Conservation (phyloP, 2,797 vertebrate genomes). For the Lithobates sylvaticus region DNA sequence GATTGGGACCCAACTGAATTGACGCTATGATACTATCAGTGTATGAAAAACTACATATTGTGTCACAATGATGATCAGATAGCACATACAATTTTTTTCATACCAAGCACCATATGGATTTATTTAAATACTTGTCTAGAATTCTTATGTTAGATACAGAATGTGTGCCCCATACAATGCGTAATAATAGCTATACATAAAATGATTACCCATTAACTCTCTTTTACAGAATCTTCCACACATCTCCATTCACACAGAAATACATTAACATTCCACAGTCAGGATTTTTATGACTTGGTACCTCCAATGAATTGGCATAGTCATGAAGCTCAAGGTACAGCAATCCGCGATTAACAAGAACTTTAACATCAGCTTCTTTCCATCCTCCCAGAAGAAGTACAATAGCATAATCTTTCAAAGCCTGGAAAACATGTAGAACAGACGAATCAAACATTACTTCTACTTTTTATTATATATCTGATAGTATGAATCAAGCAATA, state of each 20-base stretch:
- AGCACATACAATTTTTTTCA: too few species aligned
- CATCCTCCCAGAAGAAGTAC: conserved; percentile 74
- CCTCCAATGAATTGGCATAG: conserved; percentile 75
- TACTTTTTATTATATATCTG: too few species aligned
- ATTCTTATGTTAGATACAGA: too few species aligned
- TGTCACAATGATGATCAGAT: too few species aligned
- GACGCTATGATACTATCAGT: too few species aligned
- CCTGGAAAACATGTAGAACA: conserved; percentile 68
- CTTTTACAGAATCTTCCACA: too few species aligned
- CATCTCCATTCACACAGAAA: neutral
- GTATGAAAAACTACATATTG: too few species aligned
- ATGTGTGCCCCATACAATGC: too few species aligned
- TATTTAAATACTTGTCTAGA: too few species aligned
- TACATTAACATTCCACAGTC: neutral
- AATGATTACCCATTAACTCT: neutral
- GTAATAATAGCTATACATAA: neutral
- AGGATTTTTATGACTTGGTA: conserved; percentile 58
- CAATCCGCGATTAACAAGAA: conserved; percentile 78
- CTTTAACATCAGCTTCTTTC: conserved; percentile 72
- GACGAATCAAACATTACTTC: neutral
- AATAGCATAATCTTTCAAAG: conserved; percentile 78
- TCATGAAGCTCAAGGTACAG: conserved; percentile 74
- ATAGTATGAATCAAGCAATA: too few species aligned
- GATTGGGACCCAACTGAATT: too few species aligned
- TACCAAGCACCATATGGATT: too few species aligned